A percentile compares a stretch with the other conserved stretches of the same genome.
phyloP scores from a whole-genome alignment of 2,888 invertebrate species.

The Dascillus cervinus region DNA sequence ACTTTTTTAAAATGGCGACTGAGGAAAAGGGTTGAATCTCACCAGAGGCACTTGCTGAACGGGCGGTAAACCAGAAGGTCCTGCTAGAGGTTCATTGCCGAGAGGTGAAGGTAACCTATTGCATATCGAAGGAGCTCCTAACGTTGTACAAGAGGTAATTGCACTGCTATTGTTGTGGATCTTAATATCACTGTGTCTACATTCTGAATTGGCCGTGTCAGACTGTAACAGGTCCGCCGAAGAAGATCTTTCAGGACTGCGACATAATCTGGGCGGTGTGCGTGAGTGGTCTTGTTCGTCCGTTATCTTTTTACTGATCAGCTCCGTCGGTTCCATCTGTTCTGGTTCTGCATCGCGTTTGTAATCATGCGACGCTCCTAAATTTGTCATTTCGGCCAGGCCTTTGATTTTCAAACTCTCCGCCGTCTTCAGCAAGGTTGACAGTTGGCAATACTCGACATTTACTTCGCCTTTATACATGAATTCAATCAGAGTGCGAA shows the following conservation, averaged over 20 bases:
- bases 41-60: conserved; percentile 87
- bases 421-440: conserved; percentile 83
- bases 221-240: conserved; percentile 26
- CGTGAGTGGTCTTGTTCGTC: conserved; percentile 17
- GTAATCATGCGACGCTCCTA: conserved; percentile 48
- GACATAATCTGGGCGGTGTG: conserved; percentile 22
- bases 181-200: conserved; percentile 51
- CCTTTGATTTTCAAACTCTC: conserved; percentile 91
- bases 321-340: conserved; percentile 40
- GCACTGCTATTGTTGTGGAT: conserved; percentile 44
- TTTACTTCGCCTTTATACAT: conserved; percentile 96
- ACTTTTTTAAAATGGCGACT: background rate
- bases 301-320: conserved; percentile 29
- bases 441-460: conserved; percentile 89
- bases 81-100: conserved; percentile 63
- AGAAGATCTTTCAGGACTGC: conserved; percentile 26
- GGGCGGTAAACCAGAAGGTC: conserved; percentile 78
- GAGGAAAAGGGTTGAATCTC: conserved; percentile 36
- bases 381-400: conserved; percentile 85
- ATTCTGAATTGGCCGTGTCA: conserved; percentile 30
- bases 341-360: conserved; percentile 36
- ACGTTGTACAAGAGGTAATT: conserved; percentile 44
- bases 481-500: conserved; percentile 88
- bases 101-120: conserved; percentile 58
- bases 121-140: conserved; percentile 46